A percentile compares a stretch with the other conserved stretches of the same genome.
phyloP scores from a whole-genome alignment of 2,888 invertebrate genomes.

The Brachyopa scutellaris region DNA sequence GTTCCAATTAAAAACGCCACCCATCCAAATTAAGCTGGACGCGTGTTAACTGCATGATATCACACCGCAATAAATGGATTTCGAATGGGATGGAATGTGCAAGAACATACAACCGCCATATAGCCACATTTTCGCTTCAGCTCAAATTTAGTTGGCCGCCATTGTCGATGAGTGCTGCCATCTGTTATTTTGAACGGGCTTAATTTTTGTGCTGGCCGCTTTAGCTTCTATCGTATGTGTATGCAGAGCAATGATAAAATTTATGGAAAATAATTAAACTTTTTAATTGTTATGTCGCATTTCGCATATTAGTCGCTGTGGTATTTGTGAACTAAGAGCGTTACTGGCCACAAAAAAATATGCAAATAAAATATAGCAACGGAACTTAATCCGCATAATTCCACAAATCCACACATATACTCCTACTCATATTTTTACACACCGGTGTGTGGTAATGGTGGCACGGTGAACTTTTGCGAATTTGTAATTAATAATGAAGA shows the following conservation, averaged over 20 bases:
- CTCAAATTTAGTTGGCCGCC: constrained; percentile 66
- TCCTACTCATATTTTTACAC: too few species aligned
- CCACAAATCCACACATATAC: not conserved
- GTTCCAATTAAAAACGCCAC: constrained; percentile 66
- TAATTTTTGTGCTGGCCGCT: not conserved
- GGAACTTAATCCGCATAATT: constrained; percentile 32
- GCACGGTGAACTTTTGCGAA: constrained; percentile 32
- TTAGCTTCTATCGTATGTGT: not conserved
- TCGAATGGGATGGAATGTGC: constrained; percentile 32
- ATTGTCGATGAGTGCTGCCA: constrained; percentile 66
- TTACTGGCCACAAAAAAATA: constrained; percentile 58
- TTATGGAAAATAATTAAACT: constrained; percentile 65
- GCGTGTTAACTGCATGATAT: constrained; percentile 71
- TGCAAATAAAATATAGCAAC: constrained; percentile 17
- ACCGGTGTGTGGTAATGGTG: not conserved
- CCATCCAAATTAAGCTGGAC: constrained; percentile 71
- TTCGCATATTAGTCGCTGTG: constrained; percentile 38
- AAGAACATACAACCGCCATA: constrained; percentile 13
- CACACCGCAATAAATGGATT: constrained; percentile 66
- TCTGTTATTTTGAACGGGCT: constrained; percentile 51
- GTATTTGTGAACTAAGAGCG: constrained; percentile 38
- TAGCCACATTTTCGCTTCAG: constrained; percentile 64
- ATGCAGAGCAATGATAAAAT: constrained; percentile 56
- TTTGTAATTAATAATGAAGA: constrained; percentile 58
- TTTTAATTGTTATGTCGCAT: constrained; percentile 54